A percentile compares a stretch with the other conserved stretches of the same genome.
phyloP scores from a whole-genome alignment of 1,140 invertebrate species.

The Drosophila pruinosa region DNA sequence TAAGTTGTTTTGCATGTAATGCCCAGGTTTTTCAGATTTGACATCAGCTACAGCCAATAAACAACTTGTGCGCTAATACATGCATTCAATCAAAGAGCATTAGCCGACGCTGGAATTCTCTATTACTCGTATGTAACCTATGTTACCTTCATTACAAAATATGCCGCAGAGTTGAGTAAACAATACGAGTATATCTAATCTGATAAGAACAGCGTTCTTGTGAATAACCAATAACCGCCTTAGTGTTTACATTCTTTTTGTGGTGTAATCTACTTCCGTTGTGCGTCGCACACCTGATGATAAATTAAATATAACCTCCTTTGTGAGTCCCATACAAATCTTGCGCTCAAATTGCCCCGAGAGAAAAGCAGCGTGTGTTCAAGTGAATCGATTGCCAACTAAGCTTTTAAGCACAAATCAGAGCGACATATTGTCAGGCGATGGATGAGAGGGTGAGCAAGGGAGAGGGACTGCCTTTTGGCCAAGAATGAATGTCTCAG shows the following conservation, averaged over 20 bases:
- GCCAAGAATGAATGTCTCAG: constrained; percentile 18
- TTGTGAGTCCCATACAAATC: constrained; percentile 2
- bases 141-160: not conserved
- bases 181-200: not conserved
- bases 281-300: not conserved
- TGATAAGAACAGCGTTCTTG: not conserved
- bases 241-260: not conserved
- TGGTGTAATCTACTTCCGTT: not conserved
- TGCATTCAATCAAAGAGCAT: not conserved
- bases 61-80: constrained; percentile 10
- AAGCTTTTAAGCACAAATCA: constrained; percentile 34
- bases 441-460: not conserved
- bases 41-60: constrained; percentile 9
- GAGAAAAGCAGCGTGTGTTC: constrained; percentile 21
- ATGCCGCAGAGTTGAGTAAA: not conserved
- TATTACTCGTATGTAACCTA: not conserved
- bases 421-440: constrained; percentile 9
- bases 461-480: constrained; percentile 19
- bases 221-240: not conserved
- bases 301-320: not conserved
- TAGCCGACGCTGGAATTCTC: not conserved
- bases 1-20: constrained; percentile 72
- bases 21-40: constrained; percentile 34
- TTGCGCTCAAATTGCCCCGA: constrained; percentile 7
- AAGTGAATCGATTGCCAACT: constrained; percentile 30